Evolutionary conservation across 2,888 invertebrate genomes (phyloP), one percentile per base, ranked within the genome.

Genomic region (Penaeus monodon): DNA sequence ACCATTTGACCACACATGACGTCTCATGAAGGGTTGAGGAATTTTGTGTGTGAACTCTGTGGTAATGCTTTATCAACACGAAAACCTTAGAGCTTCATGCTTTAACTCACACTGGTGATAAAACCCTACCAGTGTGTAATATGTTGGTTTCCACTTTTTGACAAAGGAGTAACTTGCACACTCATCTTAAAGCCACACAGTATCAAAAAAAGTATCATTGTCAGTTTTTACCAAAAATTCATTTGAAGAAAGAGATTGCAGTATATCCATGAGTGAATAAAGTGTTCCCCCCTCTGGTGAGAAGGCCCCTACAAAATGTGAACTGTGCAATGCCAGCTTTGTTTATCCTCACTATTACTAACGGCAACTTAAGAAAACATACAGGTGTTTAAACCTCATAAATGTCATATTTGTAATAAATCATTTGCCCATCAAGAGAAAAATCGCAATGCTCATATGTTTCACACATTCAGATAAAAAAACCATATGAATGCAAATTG

Each of bases 351-450:
- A 89, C 63, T 90, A 90, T 73, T 89, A 83, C 64, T 89, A 89
- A 65, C 89, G 90, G 63, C 90, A n/a, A 90, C 80, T 68, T 90
- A 44, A 65, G 88, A 66, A 90, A 90, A 22, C 90, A 90, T 64
- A 90, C 89, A 7, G 90, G 90, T 10, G 89, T n/a, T 89, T 65
- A 90, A 89, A 66, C 90, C 90, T 27, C 88, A 86, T 84, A 88
- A 86, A 64, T 90, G 90, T 44, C 86, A 90, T 93, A 95, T 95
- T 29, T 97, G 97, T 92, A 96, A 96, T 83, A 97, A 96, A 92
- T 94, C 95, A 81, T 97, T 97, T 93, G 96, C n/a, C n/a, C 95
- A 92, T 96, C 96, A 17, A 94, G 96, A 88, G 97, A n/a, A 97
- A 93, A 97, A 97, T 80, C 85, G 89, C n/a, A 89, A 89, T 79